These are phyloP conservation scores for Halesus radiatus DNA, from an alignment of 1,140 invertebrate genomes.

Conservation along the genomic window DNA sequence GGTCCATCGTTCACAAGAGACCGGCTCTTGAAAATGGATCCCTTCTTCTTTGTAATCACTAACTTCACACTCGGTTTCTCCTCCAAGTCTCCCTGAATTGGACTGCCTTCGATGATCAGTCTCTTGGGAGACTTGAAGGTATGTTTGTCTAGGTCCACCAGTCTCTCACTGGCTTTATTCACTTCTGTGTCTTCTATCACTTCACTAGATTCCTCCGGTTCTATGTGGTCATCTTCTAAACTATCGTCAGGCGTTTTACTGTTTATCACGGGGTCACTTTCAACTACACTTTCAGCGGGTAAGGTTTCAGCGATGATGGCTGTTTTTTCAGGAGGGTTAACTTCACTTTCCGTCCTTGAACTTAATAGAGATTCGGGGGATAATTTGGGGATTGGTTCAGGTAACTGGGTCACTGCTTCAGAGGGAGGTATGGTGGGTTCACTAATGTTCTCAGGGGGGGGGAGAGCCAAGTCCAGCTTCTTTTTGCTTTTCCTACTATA, in stretches of 20 bases:
- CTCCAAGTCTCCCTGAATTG: slow-evolving; percentile 62
- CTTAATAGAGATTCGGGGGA: slow-evolving; percentile 44
- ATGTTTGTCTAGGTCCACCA: slow-evolving; percentile 52
- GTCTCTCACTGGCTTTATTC: slow-evolving; percentile 43
- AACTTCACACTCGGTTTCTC: slow-evolving; percentile 73
- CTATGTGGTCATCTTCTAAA: slow-evolving; percentile 27
- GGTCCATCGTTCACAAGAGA: slow-evolving; percentile 77
- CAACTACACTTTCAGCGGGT: slow-evolving; percentile 35
- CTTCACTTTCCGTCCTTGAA: slow-evolving; percentile 50
- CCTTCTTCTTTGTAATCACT: slow-evolving; percentile 83
- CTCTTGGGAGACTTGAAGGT: slow-evolving; percentile 66
- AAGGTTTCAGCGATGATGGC: not conserved
- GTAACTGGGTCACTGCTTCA: slow-evolving; percentile 17
- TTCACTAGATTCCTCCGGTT: slow-evolving; percentile 42
- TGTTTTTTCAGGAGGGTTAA: slow-evolving; percentile 24
- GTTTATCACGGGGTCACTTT: slow-evolving; percentile 33
- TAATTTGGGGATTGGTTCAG: slow-evolving; percentile 59
- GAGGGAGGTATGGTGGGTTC: not conserved
- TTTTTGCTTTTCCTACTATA: slow-evolving; percentile 54
- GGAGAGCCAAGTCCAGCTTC: slow-evolving; percentile 35
- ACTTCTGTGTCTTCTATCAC: slow-evolving; percentile 38
- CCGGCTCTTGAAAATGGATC: slow-evolving; percentile 91
- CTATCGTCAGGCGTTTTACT: slow-evolving; percentile 25
- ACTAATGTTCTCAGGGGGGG: slow-evolving; percentile 15
- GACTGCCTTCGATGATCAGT: slow-evolving; percentile 58